Evolutionary conservation across 2,113 vertebrate genomes (phyloP).

Genomic region (Cinclus cinclus): DNA sequence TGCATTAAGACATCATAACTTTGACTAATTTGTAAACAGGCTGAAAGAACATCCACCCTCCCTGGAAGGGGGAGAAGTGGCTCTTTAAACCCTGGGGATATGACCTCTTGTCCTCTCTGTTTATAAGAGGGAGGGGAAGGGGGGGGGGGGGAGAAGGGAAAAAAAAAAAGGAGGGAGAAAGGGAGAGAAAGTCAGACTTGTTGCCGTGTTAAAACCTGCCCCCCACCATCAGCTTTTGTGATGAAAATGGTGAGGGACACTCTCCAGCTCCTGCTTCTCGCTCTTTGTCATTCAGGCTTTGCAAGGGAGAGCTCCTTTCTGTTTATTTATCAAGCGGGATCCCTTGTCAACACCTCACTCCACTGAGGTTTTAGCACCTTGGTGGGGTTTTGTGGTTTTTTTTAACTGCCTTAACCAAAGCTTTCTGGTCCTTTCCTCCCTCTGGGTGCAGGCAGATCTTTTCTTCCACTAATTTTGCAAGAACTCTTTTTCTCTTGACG

Average conservation of each 20-base stretch:
- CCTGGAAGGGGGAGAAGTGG: constrained; percentile 14
- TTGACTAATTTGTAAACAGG: constrained; percentile 59
- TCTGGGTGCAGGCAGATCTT: not conserved
- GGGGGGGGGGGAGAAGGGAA: fast-evolving
- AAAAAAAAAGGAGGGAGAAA: not conserved
- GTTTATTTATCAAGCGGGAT: constrained; percentile 46
- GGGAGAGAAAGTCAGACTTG: constrained; percentile 47
- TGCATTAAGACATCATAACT: constrained; percentile 67
- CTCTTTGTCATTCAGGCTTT: constrained; percentile 48
- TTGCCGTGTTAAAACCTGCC: constrained; percentile 14
- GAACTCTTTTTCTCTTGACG: fast-evolving
- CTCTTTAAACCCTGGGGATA: constrained; percentile 57
- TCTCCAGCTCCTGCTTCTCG: not conserved
- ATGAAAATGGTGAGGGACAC: constrained; percentile 54
- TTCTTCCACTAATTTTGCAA: not conserved
- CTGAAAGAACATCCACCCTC: constrained; percentile 48
- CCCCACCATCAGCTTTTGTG: constrained; percentile 54
- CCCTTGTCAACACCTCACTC: constrained; percentile 56
- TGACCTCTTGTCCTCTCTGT: constrained; percentile 71
- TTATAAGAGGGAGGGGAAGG: constrained; percentile 6
- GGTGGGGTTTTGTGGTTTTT: not conserved
- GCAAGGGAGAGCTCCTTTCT: constrained; percentile 23
- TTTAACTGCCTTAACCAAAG: not conserved
- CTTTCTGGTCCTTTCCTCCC: not conserved
- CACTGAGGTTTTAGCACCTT: constrained; percentile 54